These are phyloP conservation scores for Cheilosia urbana DNA, from an alignment of 2,888 invertebrate genomes.

Conservation along the genomic window DNA sequence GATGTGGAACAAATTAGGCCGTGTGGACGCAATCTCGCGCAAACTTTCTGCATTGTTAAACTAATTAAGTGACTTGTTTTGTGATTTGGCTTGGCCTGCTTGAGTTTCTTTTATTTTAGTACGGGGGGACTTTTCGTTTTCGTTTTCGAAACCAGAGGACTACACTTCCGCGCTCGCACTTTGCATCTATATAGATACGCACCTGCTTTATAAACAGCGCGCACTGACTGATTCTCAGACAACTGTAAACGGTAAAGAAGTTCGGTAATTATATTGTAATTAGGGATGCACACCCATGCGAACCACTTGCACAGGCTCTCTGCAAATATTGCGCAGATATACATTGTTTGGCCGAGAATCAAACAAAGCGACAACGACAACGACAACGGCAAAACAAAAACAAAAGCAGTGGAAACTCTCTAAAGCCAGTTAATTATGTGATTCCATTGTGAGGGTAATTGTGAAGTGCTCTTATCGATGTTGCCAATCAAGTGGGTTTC, in stretches of 20 bases:
- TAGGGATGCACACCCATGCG: slow-evolving; percentile 81
- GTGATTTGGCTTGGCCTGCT: slow-evolving; percentile 26
- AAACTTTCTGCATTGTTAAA: slow-evolving; percentile 80
- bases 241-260: slow-evolving; percentile 76
- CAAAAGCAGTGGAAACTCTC: slow-evolving; percentile 52
- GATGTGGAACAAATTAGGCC: slow-evolving; percentile 67
- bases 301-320: slow-evolving; percentile 50
- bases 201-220: slow-evolving; percentile 50
- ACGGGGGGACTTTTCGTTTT: slow-evolving; percentile 8
- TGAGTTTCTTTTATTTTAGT: slow-evolving; percentile 33
- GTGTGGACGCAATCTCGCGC: slow-evolving; percentile 57
- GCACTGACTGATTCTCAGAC: slow-evolving; percentile 37
- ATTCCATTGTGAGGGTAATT: slow-evolving; percentile 71
- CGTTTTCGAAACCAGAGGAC: slow-evolving; percentile 25
- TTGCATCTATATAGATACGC: slow-evolving; percentile 21
- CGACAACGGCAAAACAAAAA: too few relatives aligned
- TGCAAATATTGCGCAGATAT: slow-evolving; percentile 69
- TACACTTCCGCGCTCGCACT: slow-evolving; percentile 54
- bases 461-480: slow-evolving; percentile 67
- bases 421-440: slow-evolving; percentile 73
- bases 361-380: slow-evolving; percentile 3
- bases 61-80: slow-evolving; percentile 79
- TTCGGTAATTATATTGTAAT: slow-evolving; percentile 84
- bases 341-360: slow-evolving; percentile 46
- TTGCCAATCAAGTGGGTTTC: slow-evolving; percentile 70